Base-by-base conservation (phyloP, 2,888 invertebrate genomes). In the Chironomus tentans region DNA sequence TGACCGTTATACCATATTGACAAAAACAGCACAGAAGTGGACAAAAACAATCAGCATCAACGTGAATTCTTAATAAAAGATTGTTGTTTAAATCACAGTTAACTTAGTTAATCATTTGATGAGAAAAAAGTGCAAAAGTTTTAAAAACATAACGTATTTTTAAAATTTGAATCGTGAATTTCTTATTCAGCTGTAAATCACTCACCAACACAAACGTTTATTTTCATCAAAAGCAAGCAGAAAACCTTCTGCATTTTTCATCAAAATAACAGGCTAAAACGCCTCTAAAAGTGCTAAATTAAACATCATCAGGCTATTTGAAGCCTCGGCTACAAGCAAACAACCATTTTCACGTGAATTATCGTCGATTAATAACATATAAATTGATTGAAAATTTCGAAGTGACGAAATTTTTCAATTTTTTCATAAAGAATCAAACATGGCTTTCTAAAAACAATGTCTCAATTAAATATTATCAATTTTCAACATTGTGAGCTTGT, bases 351-450 rank as follows among this genome's bases (percentile, higher is more conserved):
- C 48, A 74, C 13, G 62, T 61, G 18, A 10, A 12, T 61, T 72
- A 61, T 56, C 65, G 24, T 24, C 65, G 21, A 24, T 7, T 10
- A 4, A 24, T 13, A 10, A 7, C 7, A 24, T n/a, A 10, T 24
- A 13, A 13, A 65, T n/a, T 38, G 61, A 71, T 22, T 72, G 22
- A 65, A 68, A 74, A 74, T 46, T 68, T 73, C 38, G n/a, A 68
- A 24, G 13, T 28, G 62, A 68, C 56, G 74, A 74, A 68, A 74
- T 22, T 74, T 74, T 74, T 65, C 46, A 12, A 61, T 65, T 65
- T 56, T 47, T 74, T 65, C 46, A 65, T 73, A 22, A 15, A n/a
- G 21, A 65, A 47, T 47, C 47, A 65, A 74, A 74, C 22, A 74
- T 74, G 74, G 74, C 46, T 28, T 61, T 46, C 47, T 68, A 68